Evolutionary conservation across 2,113 vertebrate genomes (phyloP).

Genomic region (Phylloscopus whistleri): DNA sequence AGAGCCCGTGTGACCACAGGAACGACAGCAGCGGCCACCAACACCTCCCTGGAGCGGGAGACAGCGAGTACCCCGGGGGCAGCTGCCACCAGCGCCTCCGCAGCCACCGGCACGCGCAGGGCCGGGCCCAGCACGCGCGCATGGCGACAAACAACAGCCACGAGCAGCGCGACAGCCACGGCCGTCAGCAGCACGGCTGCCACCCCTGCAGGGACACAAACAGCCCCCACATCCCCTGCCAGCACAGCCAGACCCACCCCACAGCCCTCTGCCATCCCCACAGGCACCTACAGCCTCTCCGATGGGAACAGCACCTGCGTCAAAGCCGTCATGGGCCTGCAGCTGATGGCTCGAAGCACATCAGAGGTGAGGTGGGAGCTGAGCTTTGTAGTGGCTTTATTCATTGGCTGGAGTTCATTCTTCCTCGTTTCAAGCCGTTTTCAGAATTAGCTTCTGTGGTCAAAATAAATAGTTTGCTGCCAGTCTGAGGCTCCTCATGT

Average conservation of each 20-base stretch:
- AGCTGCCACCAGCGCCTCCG: accelerated
- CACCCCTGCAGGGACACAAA: background rate
- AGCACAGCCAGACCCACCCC: background rate
- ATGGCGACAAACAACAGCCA: background rate
- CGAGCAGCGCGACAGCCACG: background rate
- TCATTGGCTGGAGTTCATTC: background rate
- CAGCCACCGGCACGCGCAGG: background rate
- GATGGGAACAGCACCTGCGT: slow-evolving; percentile 71
- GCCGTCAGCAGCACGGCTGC: background rate
- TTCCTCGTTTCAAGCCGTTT: background rate
- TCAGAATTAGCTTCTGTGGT: background rate
- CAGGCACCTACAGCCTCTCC: slow-evolving; percentile 72
- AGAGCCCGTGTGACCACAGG: background rate
- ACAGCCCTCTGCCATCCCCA: background rate
- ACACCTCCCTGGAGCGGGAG: background rate
- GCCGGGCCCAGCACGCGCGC: background rate
- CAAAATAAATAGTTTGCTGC: background rate
- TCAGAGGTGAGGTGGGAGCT: slow-evolving; percentile 58
- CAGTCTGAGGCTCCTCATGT: background rate
- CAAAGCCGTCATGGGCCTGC: slow-evolving; percentile 76
- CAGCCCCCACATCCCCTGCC: background rate
- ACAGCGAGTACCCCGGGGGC: background rate
- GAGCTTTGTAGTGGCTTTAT: background rate
- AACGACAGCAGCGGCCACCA: background rate
- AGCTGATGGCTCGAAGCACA: slow-evolving; percentile 65